Evolutionary conservation across 2,888 invertebrate species (phyloP).

Genomic region (Apeira syringaria): DNA sequence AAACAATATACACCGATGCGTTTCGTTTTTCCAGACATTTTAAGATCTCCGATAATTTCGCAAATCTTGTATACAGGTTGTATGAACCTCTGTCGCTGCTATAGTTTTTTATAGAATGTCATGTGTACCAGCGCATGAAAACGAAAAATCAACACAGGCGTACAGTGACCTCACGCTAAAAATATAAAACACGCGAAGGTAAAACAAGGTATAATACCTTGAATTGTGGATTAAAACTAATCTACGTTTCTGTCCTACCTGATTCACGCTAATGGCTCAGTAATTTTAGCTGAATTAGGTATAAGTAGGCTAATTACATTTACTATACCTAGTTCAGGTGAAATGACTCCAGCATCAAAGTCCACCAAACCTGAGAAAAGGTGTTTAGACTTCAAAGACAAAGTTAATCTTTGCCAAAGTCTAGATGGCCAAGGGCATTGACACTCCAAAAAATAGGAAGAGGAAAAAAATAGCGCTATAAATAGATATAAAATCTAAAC

Average conservation of each 20-base stretch:
- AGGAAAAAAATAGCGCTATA: no score
- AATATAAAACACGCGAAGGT: conserved; percentile 33
- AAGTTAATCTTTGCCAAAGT: no score
- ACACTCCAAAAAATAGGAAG: no score
- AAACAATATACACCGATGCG: no score
- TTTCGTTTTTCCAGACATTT: no score
- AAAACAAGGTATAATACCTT: conserved; percentile 27
- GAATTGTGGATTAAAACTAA: conserved; percentile 29
- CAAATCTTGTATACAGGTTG: neutral
- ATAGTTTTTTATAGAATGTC: neutral
- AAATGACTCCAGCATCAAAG: conserved; percentile 3
- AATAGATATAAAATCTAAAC: no score
- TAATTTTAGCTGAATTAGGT: conserved; percentile 14
- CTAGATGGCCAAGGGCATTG: no score
- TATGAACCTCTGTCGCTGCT: neutral
- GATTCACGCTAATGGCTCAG: conserved; percentile 24
- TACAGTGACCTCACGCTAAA: conserved; percentile 25
- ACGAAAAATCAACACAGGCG: conserved; percentile 30
- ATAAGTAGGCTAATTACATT: conserved; percentile 9
- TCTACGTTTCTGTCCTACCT: conserved; percentile 26
- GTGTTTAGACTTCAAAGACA: no score
- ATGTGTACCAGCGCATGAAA: conserved; percentile 34
- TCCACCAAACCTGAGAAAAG: neutral
- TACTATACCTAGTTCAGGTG: conserved; percentile 1
- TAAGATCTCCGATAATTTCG: no score